Conservation (phyloP, 1,140 invertebrate species). For the Diachasma alloeum region DNA sequence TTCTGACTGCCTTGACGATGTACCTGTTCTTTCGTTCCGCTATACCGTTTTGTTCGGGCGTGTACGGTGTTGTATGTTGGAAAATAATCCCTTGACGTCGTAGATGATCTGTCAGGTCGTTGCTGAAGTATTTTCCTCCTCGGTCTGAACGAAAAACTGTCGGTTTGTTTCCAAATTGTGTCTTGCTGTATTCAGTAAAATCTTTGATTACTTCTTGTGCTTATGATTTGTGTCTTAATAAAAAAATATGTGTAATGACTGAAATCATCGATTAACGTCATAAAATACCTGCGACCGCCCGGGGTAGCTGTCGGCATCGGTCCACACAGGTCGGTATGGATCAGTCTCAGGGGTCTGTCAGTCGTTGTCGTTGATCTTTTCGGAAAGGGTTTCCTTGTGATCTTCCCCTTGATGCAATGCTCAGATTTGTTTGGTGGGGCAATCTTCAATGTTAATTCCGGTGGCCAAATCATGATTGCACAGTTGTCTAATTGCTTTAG, state of each 20-base stretch:
- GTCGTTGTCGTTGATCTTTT: not conserved
- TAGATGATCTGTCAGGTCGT: not conserved
- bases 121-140: not conserved
- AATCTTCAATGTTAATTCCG: not conserved
- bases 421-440: not conserved
- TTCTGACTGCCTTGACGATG: constrained; percentile 43
- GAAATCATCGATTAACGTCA: constrained; percentile 29
- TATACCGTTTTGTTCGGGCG: constrained; percentile 14
- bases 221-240: constrained; percentile 34
- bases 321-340: constrained; percentile 31
- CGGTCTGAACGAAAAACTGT: not conserved
- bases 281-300: constrained; percentile 21
- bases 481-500: not conserved
- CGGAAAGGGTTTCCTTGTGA: not conserved
- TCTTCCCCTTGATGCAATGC: not conserved
- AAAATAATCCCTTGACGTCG: not conserved
- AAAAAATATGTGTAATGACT: constrained; percentile 15
- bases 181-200: not conserved
- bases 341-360: not conserved
- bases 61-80: not conserved
- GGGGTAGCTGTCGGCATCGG: constrained; percentile 16
- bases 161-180: not conserved
- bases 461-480: not conserved
- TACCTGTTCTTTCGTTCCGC: constrained; percentile 34
- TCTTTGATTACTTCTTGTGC: constrained; percentile 33